A percentile compares a stretch with the other conserved stretches of the same genome.
phyloP scores from a whole-genome alignment of 2,113 vertebrate species.

The Megalops atlanticus region DNA sequence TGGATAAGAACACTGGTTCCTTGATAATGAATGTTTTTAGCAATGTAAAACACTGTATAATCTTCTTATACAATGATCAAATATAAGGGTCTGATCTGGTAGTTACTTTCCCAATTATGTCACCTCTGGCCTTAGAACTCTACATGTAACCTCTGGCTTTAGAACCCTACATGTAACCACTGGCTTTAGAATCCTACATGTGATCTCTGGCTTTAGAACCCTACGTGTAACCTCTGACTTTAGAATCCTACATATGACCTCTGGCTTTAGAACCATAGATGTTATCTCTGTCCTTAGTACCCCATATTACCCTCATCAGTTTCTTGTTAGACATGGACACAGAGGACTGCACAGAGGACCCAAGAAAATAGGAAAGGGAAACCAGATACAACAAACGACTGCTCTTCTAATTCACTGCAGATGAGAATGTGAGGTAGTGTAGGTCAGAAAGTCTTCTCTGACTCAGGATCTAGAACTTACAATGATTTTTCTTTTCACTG shows the following conservation, averaged over 20 bases:
- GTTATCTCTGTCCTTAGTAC: neutral
- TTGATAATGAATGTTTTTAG: neutral
- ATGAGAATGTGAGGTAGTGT: constrained; percentile 54
- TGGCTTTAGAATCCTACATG: neutral
- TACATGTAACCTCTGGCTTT: no score
- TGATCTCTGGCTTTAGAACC: no score
- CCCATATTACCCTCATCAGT: constrained; percentile 53
- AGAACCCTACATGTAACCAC: no score
- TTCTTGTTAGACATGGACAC: constrained; percentile 64
- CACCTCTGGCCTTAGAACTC: no score
- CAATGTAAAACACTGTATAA: no score
- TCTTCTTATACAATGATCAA: no score
- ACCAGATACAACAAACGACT: constrained; percentile 44
- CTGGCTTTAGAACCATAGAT: neutral
- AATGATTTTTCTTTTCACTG: no score
- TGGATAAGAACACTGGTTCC: neutral
- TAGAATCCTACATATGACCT: no score
- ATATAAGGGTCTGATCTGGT: neutral
- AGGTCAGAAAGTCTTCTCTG: constrained; percentile 22
- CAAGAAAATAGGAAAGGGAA: constrained; percentile 44
- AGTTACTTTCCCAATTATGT: no score
- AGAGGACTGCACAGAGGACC: constrained; percentile 36
- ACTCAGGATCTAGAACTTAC: neutral
- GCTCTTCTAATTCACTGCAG: constrained; percentile 60
- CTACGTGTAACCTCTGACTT: no score